Evolutionary conservation across 2,113 vertebrate species (phyloP), one percentile per base, ranked within the genome.

Genomic region (Machaerirhynchus nigripectus): DNA sequence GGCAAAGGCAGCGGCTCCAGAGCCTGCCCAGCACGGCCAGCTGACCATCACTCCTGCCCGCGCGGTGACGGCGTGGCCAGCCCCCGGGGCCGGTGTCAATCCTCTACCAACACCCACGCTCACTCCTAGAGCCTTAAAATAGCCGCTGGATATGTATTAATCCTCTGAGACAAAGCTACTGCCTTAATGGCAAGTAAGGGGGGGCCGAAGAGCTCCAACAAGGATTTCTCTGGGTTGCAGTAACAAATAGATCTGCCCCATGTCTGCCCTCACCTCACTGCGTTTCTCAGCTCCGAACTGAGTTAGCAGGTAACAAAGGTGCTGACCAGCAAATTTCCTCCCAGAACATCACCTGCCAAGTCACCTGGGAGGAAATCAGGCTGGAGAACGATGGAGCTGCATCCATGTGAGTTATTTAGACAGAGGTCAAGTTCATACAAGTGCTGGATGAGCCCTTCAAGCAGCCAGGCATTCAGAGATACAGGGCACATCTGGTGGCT

Each of bases 31-130:
- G 5, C 42, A 8, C 3, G 17, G 4, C 17, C 53, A 6, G 52
- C 39, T 46, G 50, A 30, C 22, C 30, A 1, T 10, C 2, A 1
- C 7, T 20, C 7, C 44, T 0, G 1, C 27, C 27, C 14, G 57
- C 1, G 50, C 53, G 28, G 33, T 14, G 91, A 46, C 8, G 0
- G 39, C 57, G 3, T 1, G 57, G 20, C 84, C 73, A 18, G 52
- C 4, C 1, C 63, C 69, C 22, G 7, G 6, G 52, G 21, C 39
- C 18, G 1, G 4, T 67, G 39, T 13, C 90, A 31, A 0, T 21
- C 64, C 59, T 84, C 75, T 9, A 2, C 50, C 2, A 7, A 46
- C 47, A 56, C 13, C 26, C 52, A 16, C 33, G 12, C 56, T 75
- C 74, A 6, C 33, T 33, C 23, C 7, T 1, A 37, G 24, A 47